phyloP scores from a whole-genome alignment of 35 echinoderm and acorn worm genomes.

The Heliocidaris erythrogramma region DNA sequence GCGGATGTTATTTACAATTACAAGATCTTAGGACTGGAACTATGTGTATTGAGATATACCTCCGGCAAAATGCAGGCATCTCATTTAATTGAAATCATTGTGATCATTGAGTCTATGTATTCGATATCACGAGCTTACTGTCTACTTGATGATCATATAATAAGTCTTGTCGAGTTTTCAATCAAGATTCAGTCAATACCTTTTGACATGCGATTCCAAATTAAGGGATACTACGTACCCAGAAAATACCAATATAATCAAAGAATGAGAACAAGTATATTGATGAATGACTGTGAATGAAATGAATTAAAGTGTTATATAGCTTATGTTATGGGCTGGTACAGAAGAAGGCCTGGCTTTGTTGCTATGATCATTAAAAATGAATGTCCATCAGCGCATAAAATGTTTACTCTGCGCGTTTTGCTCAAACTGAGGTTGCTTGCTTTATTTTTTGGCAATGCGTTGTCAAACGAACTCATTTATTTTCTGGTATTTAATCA shows the following conservation, averaged over 20 bases:
- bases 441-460: neutral
- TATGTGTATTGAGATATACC: neutral
- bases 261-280: neutral
- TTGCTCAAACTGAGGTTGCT: neutral
- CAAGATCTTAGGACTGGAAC: neutral
- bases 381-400: too few species aligned
- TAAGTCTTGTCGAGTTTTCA: neutral
- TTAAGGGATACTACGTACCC: neutral
- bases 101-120: neutral
- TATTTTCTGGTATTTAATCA: constrained; percentile 5
- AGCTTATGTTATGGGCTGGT: neutral
- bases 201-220: neutral
- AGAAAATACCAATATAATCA: neutral
- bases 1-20: neutral
- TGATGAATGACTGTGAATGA: too few species aligned
- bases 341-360: too few species aligned
- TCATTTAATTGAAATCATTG: neutral
- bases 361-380: too few species aligned
- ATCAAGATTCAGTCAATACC: neutral
- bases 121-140: neutral
- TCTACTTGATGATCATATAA: neutral
- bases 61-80: neutral
- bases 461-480: neutral
- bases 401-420: too few species aligned
- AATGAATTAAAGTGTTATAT: neutral